Evolutionary conservation across 2,797 vertebrate genomes (phyloP), one percentile per base, ranked within the genome.

Genomic region (Leuciscus waleckii): DNA sequence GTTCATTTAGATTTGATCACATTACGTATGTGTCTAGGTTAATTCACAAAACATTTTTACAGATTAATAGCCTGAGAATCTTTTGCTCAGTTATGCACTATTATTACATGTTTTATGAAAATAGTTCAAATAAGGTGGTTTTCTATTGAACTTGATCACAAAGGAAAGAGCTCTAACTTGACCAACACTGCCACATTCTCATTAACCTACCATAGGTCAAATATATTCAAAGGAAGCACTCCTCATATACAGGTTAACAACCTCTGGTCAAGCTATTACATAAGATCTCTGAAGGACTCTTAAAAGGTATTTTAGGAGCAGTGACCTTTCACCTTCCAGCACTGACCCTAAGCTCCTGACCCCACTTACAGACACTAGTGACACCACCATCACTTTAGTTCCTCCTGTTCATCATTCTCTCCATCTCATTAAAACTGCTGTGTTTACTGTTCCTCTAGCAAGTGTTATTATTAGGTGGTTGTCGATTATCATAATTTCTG

Each of bases 291-390:
- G 90, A 93, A 94, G 94, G 93, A 93, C 92, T 91, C 91, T 94
- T 95, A 95, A 88, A 94, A 94, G 93, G 92, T 92, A 94, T 94
- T 95, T 95, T 95, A 95, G 94, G 94, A 94, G 93, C 92, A 73
- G 46, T 86, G 90, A 94, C 93, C 93, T 92, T 89, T 94, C 90
- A 93, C 93, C 93, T 90, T 91, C 90, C 88, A 90, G 77, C 85
- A 91, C 89, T 93, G 93, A 94, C 93, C 93, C 89, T 46, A 21
- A 88, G 92, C 93, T 91, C 83, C 92, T 94, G 93, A 95, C 93
- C 94, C 93, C 93, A 94, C 92, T 95, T 94, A 94, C 91, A 93
- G 89, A 91, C 89, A 87, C 89, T 83, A 83, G 89, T 87, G 92
- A 93, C 92, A 91, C 91, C 87, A 77, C 39, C 89, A 86, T 73